Conservation (phyloP, 2,888 invertebrate genomes). For the Agonopterix arenella region DNA sequence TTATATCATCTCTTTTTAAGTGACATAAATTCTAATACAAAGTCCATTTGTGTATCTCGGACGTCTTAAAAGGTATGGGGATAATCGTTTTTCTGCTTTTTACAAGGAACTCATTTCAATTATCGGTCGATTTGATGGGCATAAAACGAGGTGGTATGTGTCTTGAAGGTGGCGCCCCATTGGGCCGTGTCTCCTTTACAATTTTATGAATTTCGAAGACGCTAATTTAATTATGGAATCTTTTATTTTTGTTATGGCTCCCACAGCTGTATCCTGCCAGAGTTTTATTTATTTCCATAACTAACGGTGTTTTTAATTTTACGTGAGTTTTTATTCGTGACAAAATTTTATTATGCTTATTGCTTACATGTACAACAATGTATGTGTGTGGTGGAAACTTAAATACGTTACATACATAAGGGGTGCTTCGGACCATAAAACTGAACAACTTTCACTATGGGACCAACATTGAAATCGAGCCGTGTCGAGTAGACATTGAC, state of each 20-base stretch:
- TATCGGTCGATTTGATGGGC: constrained; percentile 72
- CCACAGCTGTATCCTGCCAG: constrained; percentile 62
- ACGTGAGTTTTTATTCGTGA: too few relatives aligned
- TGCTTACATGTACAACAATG: too few relatives aligned
- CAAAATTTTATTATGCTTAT: too few relatives aligned
- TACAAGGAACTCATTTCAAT: constrained; percentile 77
- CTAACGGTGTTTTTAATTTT: constrained; percentile 38
- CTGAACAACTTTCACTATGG: too few relatives aligned
- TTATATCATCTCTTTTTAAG: constrained; percentile 72
- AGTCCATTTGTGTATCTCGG: constrained; percentile 77
- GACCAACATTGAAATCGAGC: too few relatives aligned
- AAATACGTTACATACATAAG: too few relatives aligned
- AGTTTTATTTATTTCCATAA: constrained; percentile 46
- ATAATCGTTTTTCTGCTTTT: constrained; percentile 76
- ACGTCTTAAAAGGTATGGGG: constrained; percentile 74
- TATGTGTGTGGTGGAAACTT: too few relatives aligned
- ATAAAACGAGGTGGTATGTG: constrained; percentile 69
- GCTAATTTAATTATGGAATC: constrained; percentile 73
- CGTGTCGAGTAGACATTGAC: too few relatives aligned
- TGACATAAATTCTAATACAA: constrained; percentile 77
- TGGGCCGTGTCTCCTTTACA: constrained; percentile 42
- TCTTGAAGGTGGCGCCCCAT: constrained; percentile 65
- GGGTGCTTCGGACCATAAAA: too few relatives aligned
- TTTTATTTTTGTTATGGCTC: constrained; percentile 34
- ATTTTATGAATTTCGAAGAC: constrained; percentile 57